phyloP scores from a whole-genome alignment of 2,888 invertebrate species.

The Rotaria socialis region DNA sequence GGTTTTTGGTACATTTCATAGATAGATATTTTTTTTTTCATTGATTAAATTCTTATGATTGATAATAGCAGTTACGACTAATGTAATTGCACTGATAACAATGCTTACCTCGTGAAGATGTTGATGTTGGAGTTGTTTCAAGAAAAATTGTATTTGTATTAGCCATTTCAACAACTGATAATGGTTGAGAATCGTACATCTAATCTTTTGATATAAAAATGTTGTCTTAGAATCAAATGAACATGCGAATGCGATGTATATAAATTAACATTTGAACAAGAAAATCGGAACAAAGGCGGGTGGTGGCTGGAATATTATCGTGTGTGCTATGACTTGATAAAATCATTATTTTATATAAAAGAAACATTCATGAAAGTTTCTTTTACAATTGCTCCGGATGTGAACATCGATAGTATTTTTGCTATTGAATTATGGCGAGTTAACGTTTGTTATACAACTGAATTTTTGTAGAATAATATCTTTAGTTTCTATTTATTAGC shows the following conservation, averaged over 20 bases:
- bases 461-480: not conserved
- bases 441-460: not conserved
- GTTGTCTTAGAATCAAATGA: not conserved
- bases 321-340: constrained; percentile 27
- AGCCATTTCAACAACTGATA: not conserved
- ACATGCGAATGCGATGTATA: not conserved
- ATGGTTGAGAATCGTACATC: not conserved
- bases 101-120: not conserved
- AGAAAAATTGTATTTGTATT: not conserved
- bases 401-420: not conserved
- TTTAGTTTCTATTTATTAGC: too few relatives aligned
- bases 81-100: not conserved
- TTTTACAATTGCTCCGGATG: not conserved
- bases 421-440: not conserved
- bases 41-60: too few relatives aligned
- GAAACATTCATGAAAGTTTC: not conserved
- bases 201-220: not conserved
- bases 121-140: not conserved
- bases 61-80: not conserved
- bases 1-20: too few relatives aligned
- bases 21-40: too few relatives aligned
- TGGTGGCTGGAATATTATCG: constrained; percentile 3
- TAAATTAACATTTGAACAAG: constrained; percentile 12
- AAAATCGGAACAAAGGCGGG: not conserved
- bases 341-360: constrained; percentile 11